Evolutionary conservation across 1,140 invertebrate species (phyloP), one percentile per base, ranked within the genome.

Genomic region (Cyclargus thomasi): DNA sequence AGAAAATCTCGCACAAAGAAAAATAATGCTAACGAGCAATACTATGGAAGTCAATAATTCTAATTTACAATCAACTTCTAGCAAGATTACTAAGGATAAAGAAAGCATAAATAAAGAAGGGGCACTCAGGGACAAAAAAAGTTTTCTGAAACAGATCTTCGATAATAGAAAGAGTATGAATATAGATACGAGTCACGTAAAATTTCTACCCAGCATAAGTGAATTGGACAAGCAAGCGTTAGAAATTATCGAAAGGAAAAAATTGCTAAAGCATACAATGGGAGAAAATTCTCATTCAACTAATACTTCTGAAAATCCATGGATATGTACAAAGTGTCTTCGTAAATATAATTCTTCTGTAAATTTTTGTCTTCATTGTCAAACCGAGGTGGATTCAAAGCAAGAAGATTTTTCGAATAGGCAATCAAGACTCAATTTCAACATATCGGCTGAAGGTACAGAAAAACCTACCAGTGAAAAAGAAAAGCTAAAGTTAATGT

Each of bases 181-280:
- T 17, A 70, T 81, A 55, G 85, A 88, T 63, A 79, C 77, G 35
- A 66, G 74, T 20, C 71, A 80, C 14, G 69, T 86, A 8, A 94
- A 93, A 21, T 92, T 95, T 67, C 82, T 96, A n/a, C 93, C 94
- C 0, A 96, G 95, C 78, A 96, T 96, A 70, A 96, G 95, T 78
- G 95, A 96, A 77, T 85, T 96, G 21, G 95, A 97, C 81, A 92
- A 94, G 76, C 95, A 96, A 87, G 95, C 95, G 1, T 92, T 93
- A 0, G 94, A 95, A 79, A 95, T 96, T 68, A 92, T 96, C 29
- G 92, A 93, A 72, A 81, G 69, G 5, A 80, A 80, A 39, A 90
- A 81, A 74, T 63, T 72, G n/a, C 53, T 79, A 53, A 63, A 72
- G 62, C 39, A 64, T 59, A 20, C 18, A 74, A 72, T 63, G 18